Evolutionary conservation across 2,888 invertebrate genomes (phyloP), one percentile per base, ranked within the genome.

Genomic region (Platycheirus rosarum): DNA sequence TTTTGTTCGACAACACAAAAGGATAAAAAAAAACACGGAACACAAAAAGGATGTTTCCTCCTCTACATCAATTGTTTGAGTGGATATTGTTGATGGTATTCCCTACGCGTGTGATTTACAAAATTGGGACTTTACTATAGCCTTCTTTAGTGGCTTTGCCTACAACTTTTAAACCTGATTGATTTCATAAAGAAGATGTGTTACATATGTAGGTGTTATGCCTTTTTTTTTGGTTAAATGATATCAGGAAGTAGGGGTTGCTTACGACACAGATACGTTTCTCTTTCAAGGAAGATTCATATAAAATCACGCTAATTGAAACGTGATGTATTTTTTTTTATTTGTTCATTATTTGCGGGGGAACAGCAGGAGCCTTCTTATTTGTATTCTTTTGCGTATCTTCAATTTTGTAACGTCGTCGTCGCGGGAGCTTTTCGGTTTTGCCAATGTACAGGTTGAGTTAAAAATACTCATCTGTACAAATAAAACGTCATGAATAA

Each of bases 21-120:
- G 37, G 55, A 32, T 9, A 23, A 57, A 32, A 49, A 2, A 11
- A 60, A 29, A 40, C n/a, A n/a, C n/a, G 2, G 2, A 35, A 35
- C 16, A 57, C 48, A 14, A 57, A 9, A 55, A 29, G n/a, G 48
- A 60, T 53, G 32, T 40, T 71, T 32, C 29, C 8, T 49, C 20
- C 46, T 71, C 37, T 40, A 66, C 66, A 60, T 26, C 42, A 44
- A 60, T 68, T 63, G 55, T 37, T 66, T 29, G 46, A 44, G 60
- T 78, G 51, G 26, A 57, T 77, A 65, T 57, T 6, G 37, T 32
- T n/a, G 60, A 48, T 37, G 37, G 57, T 65, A 42, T 49, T 65
- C 42, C 9, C 29, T 53, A 71, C 49, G 60, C 44, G 37, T 62
- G 40, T 29, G 26, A 68, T 63, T 35, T 46, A 32, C 46, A 13